phyloP scores from a whole-genome alignment of 1,140 invertebrate genomes.

The Tetragnatha versicolor region DNA sequence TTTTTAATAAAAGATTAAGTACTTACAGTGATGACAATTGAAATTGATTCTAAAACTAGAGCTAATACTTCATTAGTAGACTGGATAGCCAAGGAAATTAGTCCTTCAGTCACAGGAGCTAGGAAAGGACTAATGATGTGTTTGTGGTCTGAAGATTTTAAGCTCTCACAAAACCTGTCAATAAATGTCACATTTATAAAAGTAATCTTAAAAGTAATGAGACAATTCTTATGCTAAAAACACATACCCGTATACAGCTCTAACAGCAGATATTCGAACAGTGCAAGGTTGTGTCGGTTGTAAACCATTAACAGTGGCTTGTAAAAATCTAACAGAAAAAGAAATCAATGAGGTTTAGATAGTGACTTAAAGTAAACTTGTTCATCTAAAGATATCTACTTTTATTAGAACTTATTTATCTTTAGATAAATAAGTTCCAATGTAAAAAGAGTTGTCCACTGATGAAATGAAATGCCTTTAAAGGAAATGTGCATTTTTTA shows the following conservation, averaged over 20 bases:
- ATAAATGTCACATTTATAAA: background rate
- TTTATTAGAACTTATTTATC: background rate
- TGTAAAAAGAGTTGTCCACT: too few relatives aligned
- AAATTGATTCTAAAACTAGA: constrained; percentile 74
- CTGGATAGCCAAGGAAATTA: constrained; percentile 67
- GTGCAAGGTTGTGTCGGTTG: constrained; percentile 68
- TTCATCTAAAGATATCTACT: background rate
- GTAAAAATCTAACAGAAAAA: constrained; percentile 68
- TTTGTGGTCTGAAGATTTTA: constrained; percentile 65
- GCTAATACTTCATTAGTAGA: constrained; percentile 72
- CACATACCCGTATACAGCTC: constrained; percentile 61
- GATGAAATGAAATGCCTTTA: too few relatives aligned
- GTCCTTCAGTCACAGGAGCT: constrained; percentile 66
- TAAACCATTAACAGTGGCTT: constrained; percentile 72
- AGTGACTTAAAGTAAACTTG: background rate
- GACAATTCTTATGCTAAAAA: background rate
- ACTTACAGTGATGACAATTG: constrained; percentile 72
- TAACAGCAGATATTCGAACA: constrained; percentile 66
- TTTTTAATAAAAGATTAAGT: background rate
- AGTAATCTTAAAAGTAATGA: background rate
- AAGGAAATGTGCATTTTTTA: too few relatives aligned
- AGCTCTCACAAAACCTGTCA: constrained; percentile 70
- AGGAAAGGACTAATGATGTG: constrained; percentile 67
- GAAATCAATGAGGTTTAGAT: background rate
- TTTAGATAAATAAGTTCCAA: too few relatives aligned